A percentile compares a stretch with the other conserved stretches of the same genome.
phyloP scores from a whole-genome alignment of 2,888 invertebrate species.

The Clivina fossor region DNA sequence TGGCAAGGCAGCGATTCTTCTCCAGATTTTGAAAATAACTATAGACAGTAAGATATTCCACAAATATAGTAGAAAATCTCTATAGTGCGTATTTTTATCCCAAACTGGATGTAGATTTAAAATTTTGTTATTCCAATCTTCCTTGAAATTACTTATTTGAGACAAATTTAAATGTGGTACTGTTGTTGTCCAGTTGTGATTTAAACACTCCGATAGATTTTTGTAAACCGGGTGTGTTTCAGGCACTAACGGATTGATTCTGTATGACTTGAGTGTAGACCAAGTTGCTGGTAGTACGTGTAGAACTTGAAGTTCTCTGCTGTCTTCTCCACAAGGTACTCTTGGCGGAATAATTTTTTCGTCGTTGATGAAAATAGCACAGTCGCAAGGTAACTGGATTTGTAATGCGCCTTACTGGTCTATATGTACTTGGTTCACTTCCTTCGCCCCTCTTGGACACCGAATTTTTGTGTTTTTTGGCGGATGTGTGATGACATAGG shows the following conservation, averaged over 20 bases:
- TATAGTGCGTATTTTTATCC: too few relatives aligned
- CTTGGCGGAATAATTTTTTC: not conserved
- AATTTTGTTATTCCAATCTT: too few relatives aligned
- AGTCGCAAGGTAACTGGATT: slow-evolving; percentile 5
- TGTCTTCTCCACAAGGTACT: slow-evolving; percentile 1
- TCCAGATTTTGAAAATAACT: too few relatives aligned
- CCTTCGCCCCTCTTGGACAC: not conserved
- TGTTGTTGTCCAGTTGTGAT: too few relatives aligned
- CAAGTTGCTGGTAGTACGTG: slow-evolving; percentile 4
- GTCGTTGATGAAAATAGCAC: not conserved
- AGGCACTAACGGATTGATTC: not conserved
- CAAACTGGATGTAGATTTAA: too few relatives aligned
- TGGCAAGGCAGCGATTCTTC: too few relatives aligned
- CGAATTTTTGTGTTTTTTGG: not conserved
- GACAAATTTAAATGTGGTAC: too few relatives aligned
- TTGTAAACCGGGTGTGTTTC: too few relatives aligned
- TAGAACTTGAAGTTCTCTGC: not conserved
- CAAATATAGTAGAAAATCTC: too few relatives aligned
- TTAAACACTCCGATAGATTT: too few relatives aligned
- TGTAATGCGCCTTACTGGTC: slow-evolving; percentile 2
- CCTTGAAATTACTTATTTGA: too few relatives aligned
- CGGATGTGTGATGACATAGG: not conserved
- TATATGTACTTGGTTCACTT: not conserved
- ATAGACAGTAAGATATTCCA: too few relatives aligned
- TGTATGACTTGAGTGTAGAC: not conserved